Evolutionary conservation across 2,797 vertebrate genomes (phyloP).

Genomic region (Rhynchonycteris naso): DNA sequence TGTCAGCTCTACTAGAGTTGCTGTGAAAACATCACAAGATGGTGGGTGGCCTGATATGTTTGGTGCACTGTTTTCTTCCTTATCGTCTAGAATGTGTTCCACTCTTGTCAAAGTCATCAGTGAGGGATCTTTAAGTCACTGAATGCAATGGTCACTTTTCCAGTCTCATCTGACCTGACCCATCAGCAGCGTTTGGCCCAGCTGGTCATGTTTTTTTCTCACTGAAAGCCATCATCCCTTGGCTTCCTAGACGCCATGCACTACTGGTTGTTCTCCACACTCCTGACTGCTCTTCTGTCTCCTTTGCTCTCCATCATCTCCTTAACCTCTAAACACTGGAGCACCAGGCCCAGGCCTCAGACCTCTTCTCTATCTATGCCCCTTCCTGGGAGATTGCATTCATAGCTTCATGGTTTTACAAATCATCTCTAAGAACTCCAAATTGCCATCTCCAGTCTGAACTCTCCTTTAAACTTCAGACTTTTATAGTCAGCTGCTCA

Average conservation of each 20-base stretch:
- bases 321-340: background rate
- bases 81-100: background rate
- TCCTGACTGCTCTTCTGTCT: no score
- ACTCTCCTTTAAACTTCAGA: background rate
- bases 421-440: background rate
- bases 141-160: background rate
- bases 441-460: background rate
- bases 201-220: background rate
- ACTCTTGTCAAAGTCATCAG: background rate
- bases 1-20: background rate
- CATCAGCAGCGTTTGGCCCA: background rate
- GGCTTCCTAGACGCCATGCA: background rate
- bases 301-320: background rate
- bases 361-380: background rate
- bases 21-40: background rate
- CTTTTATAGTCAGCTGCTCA: background rate
- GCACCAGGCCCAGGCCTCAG: background rate
- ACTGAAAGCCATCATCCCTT: background rate
- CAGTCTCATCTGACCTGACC: background rate
- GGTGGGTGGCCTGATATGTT: background rate
- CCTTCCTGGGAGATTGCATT: background rate
- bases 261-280: background rate
- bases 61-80: background rate
- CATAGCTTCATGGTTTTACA: background rate
- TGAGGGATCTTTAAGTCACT: background rate